Conservation (phyloP, 2,797 vertebrate genomes). For the Microcaecilia unicolor region DNA sequence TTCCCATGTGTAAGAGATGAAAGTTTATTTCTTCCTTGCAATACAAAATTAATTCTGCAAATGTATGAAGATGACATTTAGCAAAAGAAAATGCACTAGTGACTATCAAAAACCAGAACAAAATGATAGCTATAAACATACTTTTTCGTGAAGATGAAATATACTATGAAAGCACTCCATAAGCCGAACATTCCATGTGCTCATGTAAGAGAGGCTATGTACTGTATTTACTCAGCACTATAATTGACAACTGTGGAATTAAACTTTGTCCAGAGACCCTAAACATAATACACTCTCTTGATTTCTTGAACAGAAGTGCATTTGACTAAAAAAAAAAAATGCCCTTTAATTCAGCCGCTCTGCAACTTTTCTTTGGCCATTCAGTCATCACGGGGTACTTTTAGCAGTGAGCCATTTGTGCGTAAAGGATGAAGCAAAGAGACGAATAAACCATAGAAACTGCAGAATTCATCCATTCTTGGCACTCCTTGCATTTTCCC, state of each 20-base stretch:
- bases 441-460: neutral
- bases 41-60: too few species aligned
- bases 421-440: conserved; percentile 1
- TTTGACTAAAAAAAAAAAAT: conserved; percentile 18
- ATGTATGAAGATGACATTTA: too few species aligned
- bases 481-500: conserved; percentile 9
- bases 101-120: too few species aligned
- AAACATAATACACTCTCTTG: neutral
- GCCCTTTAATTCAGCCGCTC: conserved; percentile 15
- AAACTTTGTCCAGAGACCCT: neutral
- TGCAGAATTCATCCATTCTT: conserved; percentile 2
- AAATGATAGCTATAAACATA: too few species aligned
- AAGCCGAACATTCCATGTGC: neutral
- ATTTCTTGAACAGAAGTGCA: conserved; percentile 8
- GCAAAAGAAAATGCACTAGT: too few species aligned
- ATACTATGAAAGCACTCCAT: too few species aligned
- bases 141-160: too few species aligned
- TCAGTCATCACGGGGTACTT: conserved; percentile 5
- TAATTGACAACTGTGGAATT: neutral
- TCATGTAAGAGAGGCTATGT: neutral
- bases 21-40: too few species aligned
- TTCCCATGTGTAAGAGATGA: too few species aligned
- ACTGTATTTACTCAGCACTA: neutral
- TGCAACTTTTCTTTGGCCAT: conserved; percentile 13
- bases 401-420: conserved; percentile 22